phyloP scores from a whole-genome alignment of 2,797 vertebrate species.

The Molossus alvarezi region DNA sequence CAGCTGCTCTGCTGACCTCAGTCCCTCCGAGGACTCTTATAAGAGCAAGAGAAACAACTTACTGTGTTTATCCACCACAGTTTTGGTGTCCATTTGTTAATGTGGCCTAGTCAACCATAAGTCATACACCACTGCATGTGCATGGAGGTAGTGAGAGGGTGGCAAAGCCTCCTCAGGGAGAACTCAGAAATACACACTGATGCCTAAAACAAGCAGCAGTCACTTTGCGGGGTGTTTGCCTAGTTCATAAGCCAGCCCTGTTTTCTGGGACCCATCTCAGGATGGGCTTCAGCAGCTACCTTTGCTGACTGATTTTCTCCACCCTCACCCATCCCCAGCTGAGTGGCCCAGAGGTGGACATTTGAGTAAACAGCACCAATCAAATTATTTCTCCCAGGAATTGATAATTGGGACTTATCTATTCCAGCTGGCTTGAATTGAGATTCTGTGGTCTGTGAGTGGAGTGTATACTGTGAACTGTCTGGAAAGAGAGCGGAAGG shows the following conservation, averaged over 20 bases:
- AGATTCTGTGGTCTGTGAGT: not conserved
- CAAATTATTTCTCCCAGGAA: not conserved
- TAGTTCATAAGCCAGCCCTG: not conserved
- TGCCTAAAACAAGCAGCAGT: not conserved
- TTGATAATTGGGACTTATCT: not conserved
- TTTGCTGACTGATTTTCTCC: not conserved
- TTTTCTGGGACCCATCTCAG: not conserved
- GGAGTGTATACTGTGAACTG: not conserved
- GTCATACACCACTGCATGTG: not conserved
- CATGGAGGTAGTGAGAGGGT: rapidly evolving
- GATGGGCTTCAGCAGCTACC: not conserved
- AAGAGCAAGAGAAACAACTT: not conserved
- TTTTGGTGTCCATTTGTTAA: not conserved
- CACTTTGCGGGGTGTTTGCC: not conserved
- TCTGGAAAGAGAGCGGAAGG: not conserved
- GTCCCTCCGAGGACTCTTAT: not conserved
- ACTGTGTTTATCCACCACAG: not conserved
- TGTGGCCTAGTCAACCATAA: not conserved
- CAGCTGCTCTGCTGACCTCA: not conserved
- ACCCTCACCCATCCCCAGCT: too few species aligned
- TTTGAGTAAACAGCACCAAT: not conserved
- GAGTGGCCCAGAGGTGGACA: not conserved
- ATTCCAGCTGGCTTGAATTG: not conserved
- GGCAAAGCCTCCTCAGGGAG: not conserved
- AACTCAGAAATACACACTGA: not conserved